Conservation (phyloP, 1,140 invertebrate genomes). For the Zaprionus vittiger region DNA sequence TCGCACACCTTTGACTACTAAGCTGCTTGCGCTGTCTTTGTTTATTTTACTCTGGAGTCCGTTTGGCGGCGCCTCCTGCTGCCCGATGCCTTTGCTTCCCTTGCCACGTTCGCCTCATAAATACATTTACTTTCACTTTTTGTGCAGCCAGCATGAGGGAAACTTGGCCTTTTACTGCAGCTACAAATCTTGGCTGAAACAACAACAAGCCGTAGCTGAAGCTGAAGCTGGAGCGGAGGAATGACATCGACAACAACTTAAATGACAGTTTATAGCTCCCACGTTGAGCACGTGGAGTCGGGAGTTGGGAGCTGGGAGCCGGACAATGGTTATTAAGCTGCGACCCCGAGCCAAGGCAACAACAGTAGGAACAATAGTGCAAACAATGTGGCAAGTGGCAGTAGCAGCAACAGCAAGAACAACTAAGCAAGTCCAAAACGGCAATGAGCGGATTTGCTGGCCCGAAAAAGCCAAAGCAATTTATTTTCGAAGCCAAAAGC, state of each 20-base stretch:
- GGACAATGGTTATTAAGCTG: conserved; percentile 22
- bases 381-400: conserved; percentile 27
- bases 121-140: conserved; percentile 80
- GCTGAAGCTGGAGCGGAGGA: conserved; percentile 21
- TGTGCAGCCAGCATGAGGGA: conserved; percentile 43
- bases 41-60: conserved; percentile 78
- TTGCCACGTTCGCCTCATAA: conserved; percentile 58
- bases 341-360: conserved; percentile 15
- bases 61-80: conserved; percentile 46
- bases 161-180: conserved; percentile 63
- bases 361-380: conserved; percentile 36
- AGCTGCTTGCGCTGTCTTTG: conserved; percentile 47
- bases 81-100: background rate
- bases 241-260: conserved; percentile 82
- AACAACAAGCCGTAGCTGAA: conserved; percentile 31
- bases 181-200: conserved; percentile 75
- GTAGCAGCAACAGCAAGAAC: conserved; percentile 24
- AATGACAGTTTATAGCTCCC: conserved; percentile 82
- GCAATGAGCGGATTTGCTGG: conserved; percentile 80
- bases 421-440: conserved; percentile 53
- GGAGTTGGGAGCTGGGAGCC: conserved; percentile 47
- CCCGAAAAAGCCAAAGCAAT: conserved; percentile 73
- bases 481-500: conserved; percentile 74
- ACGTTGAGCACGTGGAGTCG: conserved; percentile 66
- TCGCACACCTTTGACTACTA: conserved; percentile 15